These are phyloP conservation scores for Drosophila recens DNA, from an alignment of 2,888 invertebrate genomes.

Conservation along the genomic window DNA sequence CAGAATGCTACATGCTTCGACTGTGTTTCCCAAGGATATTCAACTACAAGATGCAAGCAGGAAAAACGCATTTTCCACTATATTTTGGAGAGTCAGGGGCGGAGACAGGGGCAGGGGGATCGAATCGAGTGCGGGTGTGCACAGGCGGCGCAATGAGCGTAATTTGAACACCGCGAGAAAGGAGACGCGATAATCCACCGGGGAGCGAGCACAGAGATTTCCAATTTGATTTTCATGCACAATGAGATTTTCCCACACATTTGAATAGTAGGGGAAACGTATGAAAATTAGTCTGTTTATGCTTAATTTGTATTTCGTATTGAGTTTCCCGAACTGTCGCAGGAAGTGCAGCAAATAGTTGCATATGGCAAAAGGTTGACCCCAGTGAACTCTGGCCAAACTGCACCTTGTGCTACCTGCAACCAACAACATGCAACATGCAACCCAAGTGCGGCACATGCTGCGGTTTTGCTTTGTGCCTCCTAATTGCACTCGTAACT, in stretches of 20 bases:
- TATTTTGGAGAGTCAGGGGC: background rate
- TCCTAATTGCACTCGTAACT: conserved; percentile 64
- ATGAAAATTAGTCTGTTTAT: conserved; percentile 78
- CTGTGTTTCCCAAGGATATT: conserved; percentile 79
- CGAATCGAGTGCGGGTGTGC: conserved; percentile 50
- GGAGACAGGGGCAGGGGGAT: conserved; percentile 11
- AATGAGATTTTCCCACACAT: conserved; percentile 60
- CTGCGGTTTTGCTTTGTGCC: conserved; percentile 70
- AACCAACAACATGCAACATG: conserved; percentile 57
- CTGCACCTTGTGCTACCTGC: conserved; percentile 51
- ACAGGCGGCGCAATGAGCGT: conserved; percentile 67
- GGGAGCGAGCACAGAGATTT: conserved; percentile 58
- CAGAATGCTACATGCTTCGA: conserved; percentile 18
- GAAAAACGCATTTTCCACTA: conserved; percentile 58
- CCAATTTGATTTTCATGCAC: conserved; percentile 67
- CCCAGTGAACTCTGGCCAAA: conserved; percentile 41
- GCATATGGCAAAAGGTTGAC: conserved; percentile 45
- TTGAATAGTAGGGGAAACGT: conserved; percentile 14
- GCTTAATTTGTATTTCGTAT: conserved; percentile 77
- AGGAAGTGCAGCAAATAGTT: conserved; percentile 65
- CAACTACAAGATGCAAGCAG: conserved; percentile 61
- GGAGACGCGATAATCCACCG: conserved; percentile 54
- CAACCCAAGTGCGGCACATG: conserved; percentile 60
- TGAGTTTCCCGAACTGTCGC: conserved; percentile 51
- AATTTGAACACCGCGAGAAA: conserved; percentile 83